Percentiles rank a stretch among this genome's conserved stretches.
phyloP scores from a whole-genome alignment of 2,113 vertebrate species.

The Nibea coibor region DNA sequence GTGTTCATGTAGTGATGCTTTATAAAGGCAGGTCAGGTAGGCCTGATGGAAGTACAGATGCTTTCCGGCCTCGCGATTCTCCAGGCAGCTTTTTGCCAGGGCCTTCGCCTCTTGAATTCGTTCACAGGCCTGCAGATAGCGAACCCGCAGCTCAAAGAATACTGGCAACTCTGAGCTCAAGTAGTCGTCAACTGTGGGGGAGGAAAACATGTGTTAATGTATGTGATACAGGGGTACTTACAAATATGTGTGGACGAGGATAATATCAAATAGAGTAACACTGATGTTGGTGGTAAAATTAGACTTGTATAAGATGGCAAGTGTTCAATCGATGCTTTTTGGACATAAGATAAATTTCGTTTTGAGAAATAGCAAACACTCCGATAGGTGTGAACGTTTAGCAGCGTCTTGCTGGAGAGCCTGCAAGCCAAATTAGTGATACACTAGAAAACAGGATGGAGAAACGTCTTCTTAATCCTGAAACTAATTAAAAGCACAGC shows the following conservation, averaged over 20 bases:
- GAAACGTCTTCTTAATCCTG: not conserved
- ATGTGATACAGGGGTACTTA: not conserved
- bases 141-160: slow-evolving; percentile 96
- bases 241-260: not conserved
- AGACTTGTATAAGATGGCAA: no score
- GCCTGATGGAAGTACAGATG: slow-evolving; percentile 97
- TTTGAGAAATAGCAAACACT: not conserved
- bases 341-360: not conserved
- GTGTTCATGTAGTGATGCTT: slow-evolving; percentile 90
- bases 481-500: not conserved
- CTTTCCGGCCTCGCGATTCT: slow-evolving; percentile 89
- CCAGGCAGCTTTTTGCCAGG: slow-evolving; percentile 94
- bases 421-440: not conserved
- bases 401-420: not conserved
- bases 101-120: slow-evolving; percentile 94
- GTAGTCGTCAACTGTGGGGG: slow-evolving; percentile 89
- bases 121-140: slow-evolving; percentile 98
- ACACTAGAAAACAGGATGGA: no score
- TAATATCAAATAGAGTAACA: not conserved
- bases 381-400: no score
- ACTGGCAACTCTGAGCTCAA: slow-evolving; percentile 93
- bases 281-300: not conserved
- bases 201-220: slow-evolving; percentile 5
- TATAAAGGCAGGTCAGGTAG: slow-evolving; percentile 95
- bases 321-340: no score